Base-by-base conservation (phyloP, 2,797 vertebrate genomes). In the Peromyscus melanophrys region DNA sequence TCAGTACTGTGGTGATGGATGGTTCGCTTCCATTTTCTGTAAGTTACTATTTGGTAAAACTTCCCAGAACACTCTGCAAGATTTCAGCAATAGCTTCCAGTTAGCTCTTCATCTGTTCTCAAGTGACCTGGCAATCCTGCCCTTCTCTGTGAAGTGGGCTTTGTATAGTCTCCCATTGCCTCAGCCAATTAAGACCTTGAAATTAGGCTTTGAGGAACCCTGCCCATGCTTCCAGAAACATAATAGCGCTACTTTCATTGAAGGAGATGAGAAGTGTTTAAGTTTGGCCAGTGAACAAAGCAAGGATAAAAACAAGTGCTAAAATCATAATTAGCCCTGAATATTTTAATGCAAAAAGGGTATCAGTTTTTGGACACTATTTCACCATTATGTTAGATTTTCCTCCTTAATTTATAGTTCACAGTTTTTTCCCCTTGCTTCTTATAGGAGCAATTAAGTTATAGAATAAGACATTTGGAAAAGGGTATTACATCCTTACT, bases 201-300 rank as follows among this genome's bases (percentile, higher is more conserved):
- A 98, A 98, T 97, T 97, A 97, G 97, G 97, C 97, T 98, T 98
- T 97, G 97, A 97, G 98, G 95, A 97, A 96, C 95, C 80, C 97
- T 97, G 97, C 95, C 93, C 95, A 96, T 97, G 98, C 97, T 98
- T 98, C 98, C 97, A 97, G 97, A 95, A 97, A 96, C 97, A 98
- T 97, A 98, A 98, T 97, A 96, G 97, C 7, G 29, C 96, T 94
- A 95, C 97, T 98, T 98, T 97, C 97, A 97, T 98, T 96, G 97
- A 97, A 97, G 84, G 96, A 97, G 98, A 98, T 96, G 97, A 98
- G 97, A 98, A 98, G 96, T 98, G 89, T 97, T 98, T 98, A 97
- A 98, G 97, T 98, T 98, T 98, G 98, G 98, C 98, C 87, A 97
- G 91, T 89, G 98, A 98, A 98, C 97, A 98, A 98, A 98, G 98